phyloP scores from a whole-genome alignment of 2,797 vertebrate genomes.

The Phoebastria nigripes region DNA sequence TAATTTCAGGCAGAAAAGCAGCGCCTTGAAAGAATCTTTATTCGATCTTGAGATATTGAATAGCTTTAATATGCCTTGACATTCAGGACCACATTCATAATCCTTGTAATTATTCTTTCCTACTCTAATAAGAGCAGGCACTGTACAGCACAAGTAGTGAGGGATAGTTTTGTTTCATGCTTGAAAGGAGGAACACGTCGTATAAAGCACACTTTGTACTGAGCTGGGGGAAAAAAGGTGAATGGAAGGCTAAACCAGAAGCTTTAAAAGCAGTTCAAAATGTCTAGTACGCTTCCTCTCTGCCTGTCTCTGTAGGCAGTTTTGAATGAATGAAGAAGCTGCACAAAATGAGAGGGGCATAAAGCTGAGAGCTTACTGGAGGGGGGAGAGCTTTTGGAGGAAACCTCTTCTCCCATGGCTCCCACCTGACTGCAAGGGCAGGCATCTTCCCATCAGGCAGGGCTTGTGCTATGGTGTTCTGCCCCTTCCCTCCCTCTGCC shows the following conservation, averaged over 20 bases:
- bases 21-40: neutral
- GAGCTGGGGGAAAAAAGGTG: neutral
- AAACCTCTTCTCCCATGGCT: neutral
- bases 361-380: neutral
- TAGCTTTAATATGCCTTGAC: neutral
- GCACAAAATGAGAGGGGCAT: neutral
- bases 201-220: conserved; percentile 18
- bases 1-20: conserved; percentile 17
- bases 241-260: neutral
- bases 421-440: neutral
- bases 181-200: neutral
- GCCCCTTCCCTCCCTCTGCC: neutral
- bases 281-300: neutral
- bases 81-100: neutral
- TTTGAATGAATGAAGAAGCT: neutral
- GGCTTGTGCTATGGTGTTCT: neutral
- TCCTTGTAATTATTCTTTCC: conserved; percentile 48
- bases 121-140: neutral
- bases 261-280: neutral
- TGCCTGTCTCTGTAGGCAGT: neutral
- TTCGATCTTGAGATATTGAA: neutral
- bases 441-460: neutral
- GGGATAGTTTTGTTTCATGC: conserved; percentile 5
- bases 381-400: neutral
- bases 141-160: neutral